Base-by-base conservation (phyloP, 2,888 invertebrate species). In the Eupithecia inturbata region DNA sequence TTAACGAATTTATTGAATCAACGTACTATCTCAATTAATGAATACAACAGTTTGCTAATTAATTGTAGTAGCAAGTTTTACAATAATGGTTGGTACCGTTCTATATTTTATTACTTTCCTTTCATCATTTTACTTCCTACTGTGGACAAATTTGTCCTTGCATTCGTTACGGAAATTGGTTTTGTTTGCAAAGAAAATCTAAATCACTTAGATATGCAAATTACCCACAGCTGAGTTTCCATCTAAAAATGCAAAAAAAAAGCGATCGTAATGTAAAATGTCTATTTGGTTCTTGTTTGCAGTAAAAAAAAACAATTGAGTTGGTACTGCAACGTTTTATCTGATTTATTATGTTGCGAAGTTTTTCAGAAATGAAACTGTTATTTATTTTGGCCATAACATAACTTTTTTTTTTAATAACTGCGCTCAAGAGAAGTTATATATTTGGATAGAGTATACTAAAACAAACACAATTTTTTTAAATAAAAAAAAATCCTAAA, bases 51-150 rank as follows among this genome's bases (percentile, higher is more conserved):
- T n/a, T n/a, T n/a, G n/a, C n/a, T n/a, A n/a, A n/a, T n/a, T n/a
- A n/a, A n/a, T n/a, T n/a, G n/a, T n/a, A n/a, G n/a, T n/a, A n/a
- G n/a, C n/a, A n/a, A n/a, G n/a, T n/a, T n/a, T n/a, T n/a, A n/a
- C n/a, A n/a, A n/a, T n/a, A n/a, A n/a, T n/a, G n/a, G n/a, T n/a
- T n/a, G n/a, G n/a, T n/a, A n/a, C n/a, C n/a, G n/a, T n/a, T n/a
- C n/a, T n/a, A n/a, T n/a, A 68, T 33, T 72, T 70, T 71, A 72
- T 74, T 77, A 73, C 68, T 73, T 19, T 31, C 31, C 31, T 28
- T 28, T 62, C 19, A 31, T 33, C 10, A 33, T 33, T n/a, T 33
- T n/a, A 36, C 19, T 10, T 33, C n/a, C 36, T 19, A 36, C 63
- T 10, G n/a, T 33, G n/a, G 1, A 64, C 36, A 12, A 9, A 33